phyloP scores from a whole-genome alignment of 2,797 vertebrate genomes.

The Psittacula echo region DNA sequence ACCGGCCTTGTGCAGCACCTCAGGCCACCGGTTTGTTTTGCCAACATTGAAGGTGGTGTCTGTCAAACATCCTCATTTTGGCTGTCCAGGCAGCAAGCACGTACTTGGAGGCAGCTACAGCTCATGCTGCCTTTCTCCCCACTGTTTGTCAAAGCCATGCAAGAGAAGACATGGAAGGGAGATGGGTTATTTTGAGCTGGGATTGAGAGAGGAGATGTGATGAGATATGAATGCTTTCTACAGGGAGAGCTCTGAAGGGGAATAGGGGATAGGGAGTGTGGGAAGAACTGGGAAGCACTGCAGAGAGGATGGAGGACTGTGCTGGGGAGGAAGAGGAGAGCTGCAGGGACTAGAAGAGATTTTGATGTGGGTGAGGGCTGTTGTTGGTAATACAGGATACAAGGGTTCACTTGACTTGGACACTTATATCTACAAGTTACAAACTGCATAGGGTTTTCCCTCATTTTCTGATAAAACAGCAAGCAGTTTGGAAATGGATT shows the following conservation, averaged over 20 bases:
- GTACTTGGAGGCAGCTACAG: background rate
- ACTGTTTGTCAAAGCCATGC: background rate
- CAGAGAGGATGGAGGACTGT: background rate
- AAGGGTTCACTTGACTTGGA: background rate
- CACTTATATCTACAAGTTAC: background rate
- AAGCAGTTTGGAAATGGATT: background rate
- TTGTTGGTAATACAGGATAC: background rate
- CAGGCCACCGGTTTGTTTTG: background rate
- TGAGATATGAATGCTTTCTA: background rate
- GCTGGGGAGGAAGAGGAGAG: background rate
- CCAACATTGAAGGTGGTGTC: background rate
- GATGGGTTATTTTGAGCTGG: background rate
- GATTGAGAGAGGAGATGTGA: background rate
- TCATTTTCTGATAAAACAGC: background rate
- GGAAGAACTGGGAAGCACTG: background rate
- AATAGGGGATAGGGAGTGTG: accelerated
- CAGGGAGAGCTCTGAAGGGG: background rate
- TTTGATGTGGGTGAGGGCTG: background rate
- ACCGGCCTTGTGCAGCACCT: background rate
- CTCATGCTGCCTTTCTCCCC: background rate
- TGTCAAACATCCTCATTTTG: background rate
- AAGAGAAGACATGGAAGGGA: background rate
- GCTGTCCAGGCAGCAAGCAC: background rate
- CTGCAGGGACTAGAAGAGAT: background rate
- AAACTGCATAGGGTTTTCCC: background rate